phyloP scores from a whole-genome alignment of 2,888 invertebrate genomes.

The Synergus laeviventris region DNA sequence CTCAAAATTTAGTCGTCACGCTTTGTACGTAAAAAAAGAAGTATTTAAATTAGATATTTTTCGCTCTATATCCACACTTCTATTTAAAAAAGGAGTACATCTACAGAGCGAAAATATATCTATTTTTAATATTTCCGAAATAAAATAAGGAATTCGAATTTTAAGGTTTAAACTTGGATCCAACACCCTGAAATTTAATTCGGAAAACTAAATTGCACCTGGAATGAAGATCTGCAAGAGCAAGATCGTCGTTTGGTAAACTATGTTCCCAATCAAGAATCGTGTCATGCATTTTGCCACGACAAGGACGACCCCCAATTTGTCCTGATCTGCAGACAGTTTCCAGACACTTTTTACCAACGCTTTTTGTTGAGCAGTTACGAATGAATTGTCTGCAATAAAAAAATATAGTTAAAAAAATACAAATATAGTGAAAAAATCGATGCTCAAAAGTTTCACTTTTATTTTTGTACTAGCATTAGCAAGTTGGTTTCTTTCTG shows the following conservation, averaged over 20 bases:
- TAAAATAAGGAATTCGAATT: too few species aligned
- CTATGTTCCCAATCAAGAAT: slow-evolving; percentile 98
- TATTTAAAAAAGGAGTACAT: too few species aligned
- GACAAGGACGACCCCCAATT: slow-evolving; percentile 83
- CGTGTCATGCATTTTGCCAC: slow-evolving; percentile 92
- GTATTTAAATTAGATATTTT: too few species aligned
- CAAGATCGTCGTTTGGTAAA: slow-evolving; percentile 90
- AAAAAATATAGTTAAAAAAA: not conserved
- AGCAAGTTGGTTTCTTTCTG: too few species aligned
- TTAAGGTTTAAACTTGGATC: too few species aligned
- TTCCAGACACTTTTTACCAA: slow-evolving; percentile 84
- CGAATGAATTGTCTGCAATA: slow-evolving; percentile 87
- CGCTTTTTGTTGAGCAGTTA: slow-evolving; percentile 85
- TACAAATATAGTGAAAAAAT: not conserved
- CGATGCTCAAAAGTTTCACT: not conserved
- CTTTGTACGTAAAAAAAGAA: too few species aligned
- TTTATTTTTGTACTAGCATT: not conserved
- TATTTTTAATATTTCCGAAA: too few species aligned
- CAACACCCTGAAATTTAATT: not conserved
- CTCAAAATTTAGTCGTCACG: too few species aligned
- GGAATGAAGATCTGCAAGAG: slow-evolving; percentile 90
- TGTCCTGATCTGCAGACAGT: slow-evolving; percentile 82
- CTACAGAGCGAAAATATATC: too few species aligned
- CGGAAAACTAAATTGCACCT: slow-evolving; percentile 78
- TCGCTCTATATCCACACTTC: too few species aligned